Evolutionary conservation across 2,888 invertebrate species (phyloP).

Genomic region (Fabriciana adippe): DNA sequence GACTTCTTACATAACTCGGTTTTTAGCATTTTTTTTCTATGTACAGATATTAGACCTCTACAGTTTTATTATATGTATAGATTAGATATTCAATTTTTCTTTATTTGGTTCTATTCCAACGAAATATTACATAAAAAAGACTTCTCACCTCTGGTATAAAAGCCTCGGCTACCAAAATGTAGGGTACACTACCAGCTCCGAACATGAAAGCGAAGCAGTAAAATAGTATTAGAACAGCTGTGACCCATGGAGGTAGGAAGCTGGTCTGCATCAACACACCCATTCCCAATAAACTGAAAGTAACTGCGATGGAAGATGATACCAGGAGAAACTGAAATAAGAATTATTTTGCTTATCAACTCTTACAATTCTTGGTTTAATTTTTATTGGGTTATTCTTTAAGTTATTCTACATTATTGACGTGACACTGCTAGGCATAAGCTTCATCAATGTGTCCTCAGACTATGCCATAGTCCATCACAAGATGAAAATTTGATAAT

Average conservation of each 20-base stretch:
- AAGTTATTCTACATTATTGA: no score
- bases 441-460: no score
- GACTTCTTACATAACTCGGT: no score
- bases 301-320: slow-evolving; percentile 56
- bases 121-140: background rate
- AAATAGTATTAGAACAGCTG: slow-evolving; percentile 61
- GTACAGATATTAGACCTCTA: no score
- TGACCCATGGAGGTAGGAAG: slow-evolving; percentile 61
- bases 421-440: no score
- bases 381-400: background rate
- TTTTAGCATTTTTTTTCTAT: no score
- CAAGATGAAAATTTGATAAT: no score
- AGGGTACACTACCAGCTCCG: slow-evolving; percentile 68
- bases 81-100: background rate
- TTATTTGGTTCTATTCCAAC: background rate
- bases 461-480: no score
- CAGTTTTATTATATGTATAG: no score
- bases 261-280: slow-evolving; percentile 61
- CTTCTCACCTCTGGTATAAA: slow-evolving; percentile 60
- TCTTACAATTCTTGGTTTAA: background rate
- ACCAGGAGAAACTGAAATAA: slow-evolving; percentile 63
- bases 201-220: slow-evolving; percentile 68
- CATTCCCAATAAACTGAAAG: slow-evolving; percentile 53
- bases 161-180: slow-evolving; percentile 57
- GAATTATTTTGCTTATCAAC: background rate